These are phyloP conservation scores for Lepidotrigona ventralis DNA, from an alignment of 1,140 invertebrate species.

Conservation along the genomic window DNA sequence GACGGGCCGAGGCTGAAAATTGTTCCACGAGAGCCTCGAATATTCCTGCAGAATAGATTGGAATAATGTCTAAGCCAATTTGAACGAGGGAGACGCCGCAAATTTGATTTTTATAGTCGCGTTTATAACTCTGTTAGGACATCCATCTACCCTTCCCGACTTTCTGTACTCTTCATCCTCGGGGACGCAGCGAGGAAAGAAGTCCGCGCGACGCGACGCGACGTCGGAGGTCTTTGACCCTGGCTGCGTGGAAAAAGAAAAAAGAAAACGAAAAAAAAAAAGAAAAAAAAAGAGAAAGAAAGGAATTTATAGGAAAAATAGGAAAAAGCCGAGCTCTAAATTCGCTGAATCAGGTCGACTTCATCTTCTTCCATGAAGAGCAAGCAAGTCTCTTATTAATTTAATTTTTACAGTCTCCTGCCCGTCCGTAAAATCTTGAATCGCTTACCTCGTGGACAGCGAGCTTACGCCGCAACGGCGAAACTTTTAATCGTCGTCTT, in stretches of 20 bases:
- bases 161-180: slow-evolving; percentile 46
- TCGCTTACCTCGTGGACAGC: slow-evolving; percentile 15
- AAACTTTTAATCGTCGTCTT: slow-evolving; percentile 40
- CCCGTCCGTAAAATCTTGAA: slow-evolving; percentile 29
- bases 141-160: slow-evolving; percentile 46
- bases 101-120: slow-evolving; percentile 70
- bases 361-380: slow-evolving; percentile 47
- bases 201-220: slow-evolving; percentile 3
- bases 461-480: slow-evolving; percentile 19
- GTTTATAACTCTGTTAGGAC: slow-evolving; percentile 66
- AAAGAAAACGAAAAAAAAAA: not conserved
- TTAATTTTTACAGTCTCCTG: slow-evolving; percentile 34
- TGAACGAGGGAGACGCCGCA: slow-evolving; percentile 53
- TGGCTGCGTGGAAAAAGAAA: too few species aligned
- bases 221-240: slow-evolving; percentile 42
- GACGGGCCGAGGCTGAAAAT: slow-evolving; percentile 1
- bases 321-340: slow-evolving; percentile 32
- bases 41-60: slow-evolving; percentile 46
- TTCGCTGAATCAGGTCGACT: slow-evolving; percentile 54
- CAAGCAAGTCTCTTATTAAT: slow-evolving; percentile 42
- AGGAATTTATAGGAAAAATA: slow-evolving; percentile 25
- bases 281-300: too few species aligned
- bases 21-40: slow-evolving; percentile 2
- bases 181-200: slow-evolving; percentile 33
- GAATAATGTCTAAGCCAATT: slow-evolving; percentile 62